Base-by-base conservation (phyloP, 2,888 invertebrate species). In the Campoletis raptor region DNA sequence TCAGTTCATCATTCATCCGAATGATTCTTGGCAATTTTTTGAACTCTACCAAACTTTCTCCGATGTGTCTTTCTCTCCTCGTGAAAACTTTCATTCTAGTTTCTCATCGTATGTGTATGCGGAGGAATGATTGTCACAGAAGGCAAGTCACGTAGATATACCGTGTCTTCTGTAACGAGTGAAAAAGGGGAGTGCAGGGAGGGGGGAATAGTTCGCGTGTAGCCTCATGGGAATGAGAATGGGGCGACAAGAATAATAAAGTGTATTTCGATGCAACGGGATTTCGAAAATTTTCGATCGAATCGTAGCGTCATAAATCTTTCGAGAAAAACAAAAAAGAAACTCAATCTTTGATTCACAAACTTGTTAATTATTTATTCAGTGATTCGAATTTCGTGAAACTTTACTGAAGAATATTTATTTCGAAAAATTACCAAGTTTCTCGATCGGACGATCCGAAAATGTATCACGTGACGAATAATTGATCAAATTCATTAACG, bases 71-170 rank as follows among this genome's bases (percentile, higher is more conserved):
- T 83, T 86, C 80, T 40, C 83, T 61, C 36, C 83, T 61, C 36
- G 77, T 81, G 81, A 86, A 86, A 86, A 86, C 83, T 86, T 86
- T 86, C 77, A 78, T 83, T 83, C 83, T 81, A 86, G 78, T 86
- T 85, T 85, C 77, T 66, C 70, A 36, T 30, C 30, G 12, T 37
- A n/a, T 45, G 61, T 77, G 61, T 42, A 54, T 45, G 69, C 18
- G 70, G 21, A 82, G 61, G 76, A 82, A 70, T 76, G 67, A 69
- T 67, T 52, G 69, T 69, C 76, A 37, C 69, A 45, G 57, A n/a
- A 82, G 48, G 76, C 82, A 61, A 82, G 82, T 82, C 82, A 82
- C 82, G 82, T 82, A 76, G 69, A 77, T 82, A 61, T 61, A 82
- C 76, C 69, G 76, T 61, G 76, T 82, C 69, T 67, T 82, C 52